phyloP scores from a whole-genome alignment of 2,113 vertebrate species.

The Phaetusa simplex region DNA sequence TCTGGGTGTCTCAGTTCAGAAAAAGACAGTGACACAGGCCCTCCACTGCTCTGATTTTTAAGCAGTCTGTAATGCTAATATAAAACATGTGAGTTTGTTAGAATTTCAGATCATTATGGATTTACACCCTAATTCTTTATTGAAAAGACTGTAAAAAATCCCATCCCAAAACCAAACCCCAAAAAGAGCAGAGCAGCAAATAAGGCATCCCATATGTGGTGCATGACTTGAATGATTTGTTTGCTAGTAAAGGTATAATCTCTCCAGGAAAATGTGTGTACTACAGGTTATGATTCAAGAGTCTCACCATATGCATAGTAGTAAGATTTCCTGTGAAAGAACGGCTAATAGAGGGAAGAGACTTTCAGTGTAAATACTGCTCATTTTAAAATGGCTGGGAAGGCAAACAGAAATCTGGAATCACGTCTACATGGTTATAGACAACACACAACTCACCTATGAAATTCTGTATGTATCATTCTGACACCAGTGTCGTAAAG shows the following conservation, averaged over 20 bases:
- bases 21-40: background rate
- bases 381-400: background rate
- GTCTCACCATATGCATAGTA: background rate
- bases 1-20: background rate
- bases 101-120: background rate
- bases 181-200: background rate
- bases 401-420: background rate
- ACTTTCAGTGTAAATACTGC: background rate
- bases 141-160: background rate
- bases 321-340: background rate
- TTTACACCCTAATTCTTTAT: background rate
- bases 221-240: background rate
- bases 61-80: background rate
- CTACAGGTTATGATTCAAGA: background rate
- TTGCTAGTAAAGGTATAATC: background rate
- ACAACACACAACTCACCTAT: background rate
- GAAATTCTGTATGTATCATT: background rate
- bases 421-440: background rate
- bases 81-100: background rate
- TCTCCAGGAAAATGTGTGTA: background rate
- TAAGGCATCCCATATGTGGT: background rate
- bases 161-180: background rate
- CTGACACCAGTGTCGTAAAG: background rate
- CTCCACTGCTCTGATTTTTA: background rate
- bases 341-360: background rate